Evolutionary conservation across 2,888 invertebrate genomes (phyloP), one percentile per base, ranked within the genome.

Genomic region (Ceramica pisi): DNA sequence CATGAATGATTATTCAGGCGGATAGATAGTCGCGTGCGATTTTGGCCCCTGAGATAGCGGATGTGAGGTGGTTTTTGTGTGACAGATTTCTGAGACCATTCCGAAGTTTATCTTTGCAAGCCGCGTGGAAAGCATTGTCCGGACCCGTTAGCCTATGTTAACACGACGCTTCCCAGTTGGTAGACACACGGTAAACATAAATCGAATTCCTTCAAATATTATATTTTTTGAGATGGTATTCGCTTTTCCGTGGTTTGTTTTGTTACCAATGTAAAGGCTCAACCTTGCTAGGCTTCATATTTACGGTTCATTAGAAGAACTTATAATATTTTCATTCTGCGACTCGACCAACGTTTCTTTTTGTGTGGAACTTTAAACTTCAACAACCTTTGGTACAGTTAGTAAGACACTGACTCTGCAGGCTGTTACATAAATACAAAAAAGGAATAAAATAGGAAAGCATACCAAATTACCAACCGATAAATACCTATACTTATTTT

Each of bases 1-100:
- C 93, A 94, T 94, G 92, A 94, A 92, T 94, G 92, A 93, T 94
- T 93, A 93, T 93, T 92, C 91, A 89, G 86, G 80, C 86, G 83
- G 84, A 86, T 68, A 81, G 67, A 73, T 62, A 67, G 72, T 61
- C 63, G 57, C 85, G 71, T 71, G 71, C 87, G 78, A 91, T 87
- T 89, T 85, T 83, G 71, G 75, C 50, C 87, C 84, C 79, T 91
- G 88, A 84, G 65, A 61, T 77, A 71, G 56, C 64, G 19, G 0
- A 38, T 67, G 87, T 90, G 74, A 87, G 90, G 80, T 83, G 78
- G 80, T 85, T 89, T 87, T 91, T 74, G 86, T 82, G 50, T 82
- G 84, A 74, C 71, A 68, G 46, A 67, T 80, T 77, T 68, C 74
- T 76, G 72, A 84, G 84, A 87, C 83, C 84, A 87, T 89, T 89